Conservation (phyloP, 2,113 vertebrate species). For the Aplodontia rufa region DNA sequence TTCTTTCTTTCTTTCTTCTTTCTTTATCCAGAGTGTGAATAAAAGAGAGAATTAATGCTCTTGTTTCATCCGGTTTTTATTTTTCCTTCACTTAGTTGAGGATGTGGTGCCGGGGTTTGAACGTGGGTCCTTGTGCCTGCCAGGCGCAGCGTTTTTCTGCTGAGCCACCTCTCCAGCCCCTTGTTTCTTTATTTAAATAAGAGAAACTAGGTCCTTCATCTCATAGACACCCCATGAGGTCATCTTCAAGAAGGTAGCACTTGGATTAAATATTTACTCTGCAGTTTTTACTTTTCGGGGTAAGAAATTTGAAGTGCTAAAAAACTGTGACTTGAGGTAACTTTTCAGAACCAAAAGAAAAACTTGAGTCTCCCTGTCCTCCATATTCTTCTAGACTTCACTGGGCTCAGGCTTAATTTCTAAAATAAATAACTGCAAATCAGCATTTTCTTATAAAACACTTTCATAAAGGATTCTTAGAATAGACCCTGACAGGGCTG, state of each 20-base stretch:
- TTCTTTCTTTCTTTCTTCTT: not conserved
- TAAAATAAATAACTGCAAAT: not conserved
- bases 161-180: too few relatives aligned
- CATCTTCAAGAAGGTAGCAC: not conserved
- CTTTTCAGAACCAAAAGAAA: constrained; percentile 9
- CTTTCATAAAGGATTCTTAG: not conserved
- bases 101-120: too few relatives aligned
- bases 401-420: not conserved
- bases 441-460: not conserved
- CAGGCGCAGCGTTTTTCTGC: too few relatives aligned
- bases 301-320: not conserved
- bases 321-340: not conserved
- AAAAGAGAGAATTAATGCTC: too few relatives aligned
- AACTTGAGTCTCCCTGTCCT: not conserved
- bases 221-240: not conserved
- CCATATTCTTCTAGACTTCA: not conserved
- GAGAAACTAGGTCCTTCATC: not conserved
- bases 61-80: too few relatives aligned
- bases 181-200: not conserved
- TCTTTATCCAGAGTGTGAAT: too few relatives aligned
- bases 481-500: constrained; percentile 14
- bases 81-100: too few relatives aligned
- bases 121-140: too few relatives aligned
- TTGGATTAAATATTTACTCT: not conserved
- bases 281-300: not conserved